These are phyloP conservation scores for Drosophila biarmipes DNA, from an alignment of 1,140 invertebrate species.

Conservation along the genomic window DNA sequence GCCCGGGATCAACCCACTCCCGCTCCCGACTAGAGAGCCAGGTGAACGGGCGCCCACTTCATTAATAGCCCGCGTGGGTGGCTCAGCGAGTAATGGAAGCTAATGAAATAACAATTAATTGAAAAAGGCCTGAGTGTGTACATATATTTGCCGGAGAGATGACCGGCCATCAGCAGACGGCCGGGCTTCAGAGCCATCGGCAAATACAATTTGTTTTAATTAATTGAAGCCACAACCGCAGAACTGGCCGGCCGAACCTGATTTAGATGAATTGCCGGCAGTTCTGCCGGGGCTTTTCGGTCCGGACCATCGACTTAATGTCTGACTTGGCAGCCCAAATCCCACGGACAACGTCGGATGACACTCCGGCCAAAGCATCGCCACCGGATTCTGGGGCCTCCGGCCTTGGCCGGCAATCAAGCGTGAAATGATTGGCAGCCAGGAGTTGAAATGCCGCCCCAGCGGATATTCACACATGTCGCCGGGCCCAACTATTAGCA, in stretches of 20 bases:
- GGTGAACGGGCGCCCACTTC: constrained; percentile 51
- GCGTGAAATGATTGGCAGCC: constrained; percentile 65
- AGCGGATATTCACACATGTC: constrained; percentile 73
- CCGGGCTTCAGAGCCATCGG: constrained; percentile 16
- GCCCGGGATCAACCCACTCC: not conserved
- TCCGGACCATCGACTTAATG: constrained; percentile 42
- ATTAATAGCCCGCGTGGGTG: constrained; percentile 58
- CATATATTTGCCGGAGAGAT: constrained; percentile 4
- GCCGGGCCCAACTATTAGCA: constrained; percentile 57
- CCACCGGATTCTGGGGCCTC: constrained; percentile 9
- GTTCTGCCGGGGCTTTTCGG: constrained; percentile 35
- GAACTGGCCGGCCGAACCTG: constrained; percentile 44
- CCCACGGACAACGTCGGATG: constrained; percentile 16
- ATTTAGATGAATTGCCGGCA: constrained; percentile 68
- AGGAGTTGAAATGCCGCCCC: constrained; percentile 43
- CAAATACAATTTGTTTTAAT: constrained; percentile 80
- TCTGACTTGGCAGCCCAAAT: constrained; percentile 44
- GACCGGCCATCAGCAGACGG: constrained; percentile 10
- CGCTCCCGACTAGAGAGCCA: constrained; percentile 9
- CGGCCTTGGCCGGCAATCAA: constrained; percentile 58
- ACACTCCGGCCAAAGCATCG: not conserved
- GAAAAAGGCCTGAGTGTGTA: constrained; percentile 34
- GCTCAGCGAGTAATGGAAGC: constrained; percentile 64
- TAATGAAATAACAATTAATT: constrained; percentile 81
- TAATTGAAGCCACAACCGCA: constrained; percentile 72